These are phyloP conservation scores for Apeltes quadracus DNA, from an alignment of 2,113 vertebrate genomes.

Conservation along the genomic window DNA sequence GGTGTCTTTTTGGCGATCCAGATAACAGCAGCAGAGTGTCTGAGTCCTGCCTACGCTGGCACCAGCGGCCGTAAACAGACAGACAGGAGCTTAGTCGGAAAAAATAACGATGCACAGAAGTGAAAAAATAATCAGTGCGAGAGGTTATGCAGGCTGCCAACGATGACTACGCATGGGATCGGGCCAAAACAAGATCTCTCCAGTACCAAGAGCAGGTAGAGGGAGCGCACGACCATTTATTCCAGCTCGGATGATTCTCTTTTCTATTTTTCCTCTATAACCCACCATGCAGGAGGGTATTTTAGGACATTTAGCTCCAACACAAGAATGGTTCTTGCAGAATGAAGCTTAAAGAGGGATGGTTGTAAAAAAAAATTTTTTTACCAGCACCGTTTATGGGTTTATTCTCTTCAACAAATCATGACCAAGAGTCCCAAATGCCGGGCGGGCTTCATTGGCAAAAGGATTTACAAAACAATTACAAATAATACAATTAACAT, in stretches of 20 bases:
- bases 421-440: neutral
- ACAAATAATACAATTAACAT: neutral
- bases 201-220: neutral
- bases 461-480: neutral
- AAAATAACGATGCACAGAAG: constrained; percentile 62
- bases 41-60: constrained; percentile 68
- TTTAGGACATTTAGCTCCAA: constrained; percentile 11
- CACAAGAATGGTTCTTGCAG: neutral
- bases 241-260: too few relatives aligned
- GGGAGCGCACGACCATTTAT: neutral
- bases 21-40: constrained; percentile 60
- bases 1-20: constrained; percentile 60
- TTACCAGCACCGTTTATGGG: neutral
- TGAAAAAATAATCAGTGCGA: constrained; percentile 62
- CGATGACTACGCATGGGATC: constrained; percentile 22
- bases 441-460: neutral
- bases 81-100: constrained; percentile 45
- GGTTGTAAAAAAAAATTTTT: neutral
- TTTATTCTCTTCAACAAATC: neutral
- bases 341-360: neutral
- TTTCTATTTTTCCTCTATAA: neutral
- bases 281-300: neutral
- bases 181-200: constrained; percentile 18
- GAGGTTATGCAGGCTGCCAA: constrained; percentile 50
- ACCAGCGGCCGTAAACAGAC: constrained; percentile 67